Conservation (phyloP, 2,113 vertebrate species). For the Hiodon alosoides region DNA sequence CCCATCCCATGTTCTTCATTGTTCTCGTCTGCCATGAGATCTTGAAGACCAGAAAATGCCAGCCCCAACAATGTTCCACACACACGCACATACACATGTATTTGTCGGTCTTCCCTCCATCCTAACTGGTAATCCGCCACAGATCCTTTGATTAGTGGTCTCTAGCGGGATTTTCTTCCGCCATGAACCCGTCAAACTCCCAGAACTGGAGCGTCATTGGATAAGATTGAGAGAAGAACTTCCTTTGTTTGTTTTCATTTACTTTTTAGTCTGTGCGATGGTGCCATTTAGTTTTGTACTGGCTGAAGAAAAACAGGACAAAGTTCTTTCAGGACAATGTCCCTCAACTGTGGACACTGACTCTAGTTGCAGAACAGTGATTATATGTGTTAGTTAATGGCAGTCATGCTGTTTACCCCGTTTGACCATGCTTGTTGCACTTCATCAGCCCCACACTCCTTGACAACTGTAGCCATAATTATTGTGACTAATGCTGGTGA, state of each 20-base stretch:
- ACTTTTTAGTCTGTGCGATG: not conserved
- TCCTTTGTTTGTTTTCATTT: constrained; percentile 3
- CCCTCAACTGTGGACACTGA: too few relatives aligned
- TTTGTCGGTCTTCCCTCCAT: not conserved
- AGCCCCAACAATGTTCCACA: not conserved
- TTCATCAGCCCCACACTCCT: too few relatives aligned
- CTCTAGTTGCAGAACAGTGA: too few relatives aligned
- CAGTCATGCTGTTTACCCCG: too few relatives aligned
- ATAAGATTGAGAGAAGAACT: not conserved
- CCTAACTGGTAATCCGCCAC: constrained; percentile 4
- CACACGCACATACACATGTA: not conserved
- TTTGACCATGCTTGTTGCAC: too few relatives aligned
- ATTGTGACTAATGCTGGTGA: too few relatives aligned
- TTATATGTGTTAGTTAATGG: too few relatives aligned
- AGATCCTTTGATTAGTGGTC: not conserved
- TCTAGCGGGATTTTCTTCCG: not conserved
- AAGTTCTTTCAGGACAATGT: too few relatives aligned
- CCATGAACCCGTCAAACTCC: not conserved
- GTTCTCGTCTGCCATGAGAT: not conserved
- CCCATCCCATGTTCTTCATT: not conserved
- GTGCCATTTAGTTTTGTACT: not conserved
- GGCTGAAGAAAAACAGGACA: not conserved
- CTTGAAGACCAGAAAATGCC: not conserved
- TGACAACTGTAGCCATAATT: too few relatives aligned
- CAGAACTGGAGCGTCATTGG: not conserved